Percentiles rank a stretch among this genome's conserved stretches.
phyloP scores from a whole-genome alignment of 2,113 vertebrate genomes.

The Microcebus tavaratra region DNA sequence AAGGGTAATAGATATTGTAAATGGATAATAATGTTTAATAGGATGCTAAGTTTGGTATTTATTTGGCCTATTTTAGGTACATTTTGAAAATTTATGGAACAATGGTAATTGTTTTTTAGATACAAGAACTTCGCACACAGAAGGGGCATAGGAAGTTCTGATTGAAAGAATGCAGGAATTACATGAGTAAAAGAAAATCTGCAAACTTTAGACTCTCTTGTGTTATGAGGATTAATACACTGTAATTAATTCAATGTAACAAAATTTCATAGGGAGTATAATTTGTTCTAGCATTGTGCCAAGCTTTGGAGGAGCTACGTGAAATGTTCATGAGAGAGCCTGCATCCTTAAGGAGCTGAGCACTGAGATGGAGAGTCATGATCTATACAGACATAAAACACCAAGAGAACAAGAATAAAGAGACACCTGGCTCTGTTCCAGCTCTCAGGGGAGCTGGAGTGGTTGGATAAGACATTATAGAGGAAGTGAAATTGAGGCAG shows the following conservation, averaged over 20 bases:
- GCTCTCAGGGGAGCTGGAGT: background rate
- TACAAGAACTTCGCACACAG: conserved; percentile 54
- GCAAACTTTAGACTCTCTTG: conserved; percentile 21
- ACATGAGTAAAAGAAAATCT: conserved; percentile 33
- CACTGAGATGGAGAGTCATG: background rate
- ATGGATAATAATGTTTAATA: conserved; percentile 78
- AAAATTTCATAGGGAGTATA: conserved; percentile 43
- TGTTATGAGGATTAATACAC: conserved; percentile 28
- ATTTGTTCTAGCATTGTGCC: conserved; percentile 30
- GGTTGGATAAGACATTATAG: background rate
- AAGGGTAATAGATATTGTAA: conserved; percentile 77
- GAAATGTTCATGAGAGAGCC: background rate
- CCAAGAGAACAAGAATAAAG: background rate
- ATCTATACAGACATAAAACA: background rate
- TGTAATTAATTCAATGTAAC: conserved; percentile 66
- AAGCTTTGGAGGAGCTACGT: conserved; percentile 6
- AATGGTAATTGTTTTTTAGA: conserved; percentile 68
- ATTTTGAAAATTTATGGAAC: conserved; percentile 73
- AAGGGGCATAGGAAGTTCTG: conserved; percentile 55
- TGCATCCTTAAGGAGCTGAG: background rate
- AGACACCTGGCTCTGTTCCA: background rate
- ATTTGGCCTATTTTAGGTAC: conserved; percentile 72
- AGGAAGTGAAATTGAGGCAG: background rate
- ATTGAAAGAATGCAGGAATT: conserved; percentile 53
- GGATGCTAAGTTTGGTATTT: conserved; percentile 75